A percentile compares a stretch with the other conserved stretches of the same genome.
These are phyloP conservation scores for Acanthoscelides obtectus DNA, from an alignment of 2,888 invertebrate genomes.

Conservation along the genomic window DNA sequence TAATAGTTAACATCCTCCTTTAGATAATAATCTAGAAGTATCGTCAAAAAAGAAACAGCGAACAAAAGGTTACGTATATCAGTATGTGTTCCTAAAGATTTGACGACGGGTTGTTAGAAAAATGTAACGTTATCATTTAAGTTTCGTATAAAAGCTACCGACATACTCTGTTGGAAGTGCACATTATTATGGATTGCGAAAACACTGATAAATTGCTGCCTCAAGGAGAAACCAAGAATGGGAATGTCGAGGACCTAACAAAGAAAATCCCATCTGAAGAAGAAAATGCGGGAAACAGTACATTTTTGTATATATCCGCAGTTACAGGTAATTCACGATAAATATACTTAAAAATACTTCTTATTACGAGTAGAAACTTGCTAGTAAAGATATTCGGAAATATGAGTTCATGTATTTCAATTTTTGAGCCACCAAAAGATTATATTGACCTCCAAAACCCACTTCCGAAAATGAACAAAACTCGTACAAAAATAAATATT, in stretches of 20 bases:
- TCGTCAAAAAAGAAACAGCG: not conserved
- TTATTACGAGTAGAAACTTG: no score
- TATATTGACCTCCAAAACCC: no score
- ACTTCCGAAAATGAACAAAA: no score
- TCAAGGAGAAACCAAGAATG: not conserved
- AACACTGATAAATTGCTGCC: not conserved
- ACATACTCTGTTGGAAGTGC: not conserved
- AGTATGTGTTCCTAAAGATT: not conserved
- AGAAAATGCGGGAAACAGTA: not conserved
- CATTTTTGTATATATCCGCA: constrained; percentile 2
- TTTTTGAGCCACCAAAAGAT: no score
- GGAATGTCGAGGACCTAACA: not conserved
- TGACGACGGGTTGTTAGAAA: not conserved
- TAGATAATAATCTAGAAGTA: not conserved
- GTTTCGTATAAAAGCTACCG: not conserved
- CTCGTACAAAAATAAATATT: no score
- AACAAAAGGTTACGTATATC: not conserved
- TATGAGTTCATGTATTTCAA: no score
- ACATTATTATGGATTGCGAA: not conserved
- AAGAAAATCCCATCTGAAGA: not conserved
- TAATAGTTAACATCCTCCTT: not conserved
- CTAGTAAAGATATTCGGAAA: no score
- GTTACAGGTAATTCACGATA: constrained; percentile 1
- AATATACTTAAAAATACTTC: no score
- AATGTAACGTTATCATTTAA: not conserved